A percentile compares a stretch with the other conserved stretches of the same genome.
These are phyloP conservation scores for Microchrysa polita DNA, from an alignment of 2,888 invertebrate species.

Conservation along the genomic window DNA sequence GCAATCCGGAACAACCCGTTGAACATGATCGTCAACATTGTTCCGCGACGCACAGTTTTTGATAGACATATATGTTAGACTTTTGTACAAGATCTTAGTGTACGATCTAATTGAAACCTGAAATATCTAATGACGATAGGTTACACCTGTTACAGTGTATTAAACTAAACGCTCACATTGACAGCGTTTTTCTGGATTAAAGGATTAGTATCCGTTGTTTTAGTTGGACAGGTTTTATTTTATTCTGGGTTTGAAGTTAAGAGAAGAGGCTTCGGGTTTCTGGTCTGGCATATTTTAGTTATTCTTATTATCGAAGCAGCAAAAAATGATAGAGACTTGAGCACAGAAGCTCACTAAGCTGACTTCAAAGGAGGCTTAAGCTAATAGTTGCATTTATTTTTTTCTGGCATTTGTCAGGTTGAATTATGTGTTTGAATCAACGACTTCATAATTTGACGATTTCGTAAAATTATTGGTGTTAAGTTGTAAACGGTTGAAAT, in stretches of 20 bases:
- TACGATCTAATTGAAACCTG: conserved; percentile 26
- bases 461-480: too few species aligned
- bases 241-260: neutral
- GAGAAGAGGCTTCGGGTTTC: too few species aligned
- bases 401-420: too few species aligned
- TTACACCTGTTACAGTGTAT: conserved; percentile 45
- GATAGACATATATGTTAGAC: conserved; percentile 27
- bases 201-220: conserved; percentile 45
- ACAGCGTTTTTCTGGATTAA: conserved; percentile 47
- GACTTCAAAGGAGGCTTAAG: too few species aligned
- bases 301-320: neutral
- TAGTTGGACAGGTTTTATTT: neutral
- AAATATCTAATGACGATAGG: neutral
- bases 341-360: too few species aligned
- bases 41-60: conserved; percentile 21
- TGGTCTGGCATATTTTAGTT: too few species aligned
- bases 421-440: too few species aligned
- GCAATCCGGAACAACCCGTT: conserved; percentile 35
- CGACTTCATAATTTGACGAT: too few species aligned
- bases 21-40: conserved; percentile 41
- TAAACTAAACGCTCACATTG: conserved; percentile 46
- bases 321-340: too few species aligned
- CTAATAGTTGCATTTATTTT: too few species aligned
- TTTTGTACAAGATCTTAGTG: neutral
- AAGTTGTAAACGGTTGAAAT: too few species aligned